These are phyloP conservation scores for Drosophila heteroneura DNA, from an alignment of 2,888 invertebrate species.

Conservation along the genomic window DNA sequence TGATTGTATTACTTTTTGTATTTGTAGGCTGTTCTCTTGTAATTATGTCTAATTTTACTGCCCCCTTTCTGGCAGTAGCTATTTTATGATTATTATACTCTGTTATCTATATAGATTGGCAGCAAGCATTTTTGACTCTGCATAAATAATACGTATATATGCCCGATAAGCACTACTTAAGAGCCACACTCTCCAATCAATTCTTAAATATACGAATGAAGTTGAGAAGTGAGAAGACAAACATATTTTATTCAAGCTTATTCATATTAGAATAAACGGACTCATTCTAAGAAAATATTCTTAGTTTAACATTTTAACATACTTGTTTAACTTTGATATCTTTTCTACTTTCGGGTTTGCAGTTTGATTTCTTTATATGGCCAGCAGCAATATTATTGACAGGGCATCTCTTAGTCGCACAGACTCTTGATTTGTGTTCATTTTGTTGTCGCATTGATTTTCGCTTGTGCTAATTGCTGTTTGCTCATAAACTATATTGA, in stretches of 20 bases:
- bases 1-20: slow-evolving; percentile 45
- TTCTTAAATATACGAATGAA: neutral
- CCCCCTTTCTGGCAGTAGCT: slow-evolving; percentile 16
- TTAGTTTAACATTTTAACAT: neutral
- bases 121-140: neutral
- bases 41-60: slow-evolving; percentile 79
- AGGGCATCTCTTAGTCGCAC: neutral
- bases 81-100: slow-evolving; percentile 42
- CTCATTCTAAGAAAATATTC: neutral
- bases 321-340: neutral
- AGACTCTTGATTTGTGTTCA: neutral
- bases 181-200: neutral
- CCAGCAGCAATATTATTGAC: neutral
- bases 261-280: neutral
- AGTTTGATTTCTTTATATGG: neutral
- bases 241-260: neutral
- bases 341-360: neutral
- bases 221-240: neutral
- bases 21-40: slow-evolving; percentile 54
- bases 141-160: neutral
- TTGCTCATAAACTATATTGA: slow-evolving; percentile 56
- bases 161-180: neutral
- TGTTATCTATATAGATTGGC: neutral
- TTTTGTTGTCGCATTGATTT: slow-evolving; percentile 58
- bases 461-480: slow-evolving; percentile 58